Percentiles rank a stretch among this genome's conserved stretches.
Conservation (phyloP, 2,797 vertebrate genomes). For the Acanthurus lineatus region DNA sequence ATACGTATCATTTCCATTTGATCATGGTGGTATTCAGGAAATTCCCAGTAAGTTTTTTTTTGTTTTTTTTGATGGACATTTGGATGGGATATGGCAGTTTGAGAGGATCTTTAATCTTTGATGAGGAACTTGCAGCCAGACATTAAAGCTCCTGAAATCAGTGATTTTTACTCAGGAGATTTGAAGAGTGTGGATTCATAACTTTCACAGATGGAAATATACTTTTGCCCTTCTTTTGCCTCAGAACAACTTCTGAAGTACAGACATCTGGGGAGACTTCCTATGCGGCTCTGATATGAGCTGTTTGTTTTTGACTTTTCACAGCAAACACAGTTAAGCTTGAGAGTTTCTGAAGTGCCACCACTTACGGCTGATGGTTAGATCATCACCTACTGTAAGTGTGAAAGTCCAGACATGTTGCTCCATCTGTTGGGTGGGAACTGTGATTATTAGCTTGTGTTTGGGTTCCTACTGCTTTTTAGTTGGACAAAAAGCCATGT, state of each 20-base stretch:
- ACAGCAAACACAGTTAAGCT: constrained; percentile 37
- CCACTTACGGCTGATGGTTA: constrained; percentile 36
- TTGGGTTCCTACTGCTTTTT: constrained; percentile 24
- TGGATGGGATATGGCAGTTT: neutral
- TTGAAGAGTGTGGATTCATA: constrained; percentile 34
- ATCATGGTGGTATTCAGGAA: neutral
- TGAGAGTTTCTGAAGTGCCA: constrained; percentile 57
- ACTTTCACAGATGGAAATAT: constrained; percentile 16
- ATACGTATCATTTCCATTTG: too few species aligned
- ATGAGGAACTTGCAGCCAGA: constrained; percentile 3
- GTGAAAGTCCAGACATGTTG: constrained; percentile 69
- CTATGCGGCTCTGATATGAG: constrained; percentile 43
- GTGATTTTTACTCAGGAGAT: constrained; percentile 9
- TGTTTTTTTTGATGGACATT: neutral
- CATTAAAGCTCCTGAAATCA: constrained; percentile 7
- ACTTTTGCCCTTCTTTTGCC: constrained; percentile 24
- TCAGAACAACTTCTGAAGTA: constrained; percentile 35
- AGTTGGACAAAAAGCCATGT: constrained; percentile 36
- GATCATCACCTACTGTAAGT: constrained; percentile 69
- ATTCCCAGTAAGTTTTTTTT: neutral
- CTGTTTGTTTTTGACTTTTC: constrained; percentile 46
- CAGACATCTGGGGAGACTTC: constrained; percentile 57
- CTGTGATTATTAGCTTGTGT: constrained; percentile 51
- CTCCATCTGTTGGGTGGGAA: constrained; percentile 69
- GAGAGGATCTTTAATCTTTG: constrained; percentile 13